These are phyloP conservation scores for Papilio glaucus DNA, from an alignment of 1,140 invertebrate species.

Conservation along the genomic window DNA sequence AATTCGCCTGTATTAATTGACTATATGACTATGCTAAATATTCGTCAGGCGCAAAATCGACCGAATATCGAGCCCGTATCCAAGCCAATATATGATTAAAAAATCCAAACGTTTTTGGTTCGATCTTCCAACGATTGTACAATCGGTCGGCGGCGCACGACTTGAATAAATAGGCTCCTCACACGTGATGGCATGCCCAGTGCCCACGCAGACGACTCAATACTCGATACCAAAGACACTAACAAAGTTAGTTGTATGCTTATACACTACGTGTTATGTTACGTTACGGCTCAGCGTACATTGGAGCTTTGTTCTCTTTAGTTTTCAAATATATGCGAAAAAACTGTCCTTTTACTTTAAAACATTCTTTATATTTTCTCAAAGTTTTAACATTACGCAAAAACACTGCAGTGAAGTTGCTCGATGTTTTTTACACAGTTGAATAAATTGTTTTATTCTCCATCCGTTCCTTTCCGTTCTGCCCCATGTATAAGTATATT, in stretches of 20 bases:
- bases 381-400: constrained; percentile 19
- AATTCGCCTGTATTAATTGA: not conserved
- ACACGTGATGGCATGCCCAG: constrained; percentile 34
- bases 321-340: not conserved
- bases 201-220: constrained; percentile 26
- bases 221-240: constrained; percentile 11
- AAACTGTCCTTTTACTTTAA: not conserved
- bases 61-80: not conserved
- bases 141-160: constrained; percentile 26
- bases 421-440: not conserved
- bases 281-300: not conserved
- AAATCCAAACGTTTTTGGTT: constrained; percentile 27
- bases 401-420: constrained; percentile 9
- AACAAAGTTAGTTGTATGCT: constrained; percentile 3
- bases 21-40: not conserved
- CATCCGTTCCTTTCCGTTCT: no score
- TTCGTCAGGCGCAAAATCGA: constrained; percentile 1
- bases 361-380: constrained; percentile 9
- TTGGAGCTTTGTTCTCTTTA: constrained; percentile 7
- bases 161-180: constrained; percentile 33
- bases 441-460: not conserved
- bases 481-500: no score
- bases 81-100: not conserved
- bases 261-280: not conserved
- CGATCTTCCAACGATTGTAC: not conserved